Conservation (phyloP, 2,888 invertebrate genomes). For the Spodoptera exigua region DNA sequence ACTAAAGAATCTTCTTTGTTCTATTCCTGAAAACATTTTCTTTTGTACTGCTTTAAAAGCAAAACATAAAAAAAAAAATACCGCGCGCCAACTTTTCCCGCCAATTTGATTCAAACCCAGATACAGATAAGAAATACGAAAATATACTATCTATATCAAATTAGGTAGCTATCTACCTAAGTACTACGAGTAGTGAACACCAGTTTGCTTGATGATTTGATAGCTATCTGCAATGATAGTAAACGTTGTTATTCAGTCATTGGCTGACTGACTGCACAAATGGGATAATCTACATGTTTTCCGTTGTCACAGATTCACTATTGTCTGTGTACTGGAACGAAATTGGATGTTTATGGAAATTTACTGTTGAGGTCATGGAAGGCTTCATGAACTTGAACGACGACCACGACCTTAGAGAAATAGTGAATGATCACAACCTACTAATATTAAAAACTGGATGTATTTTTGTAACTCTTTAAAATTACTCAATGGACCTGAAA, state of each 20-base stretch:
- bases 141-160: background rate
- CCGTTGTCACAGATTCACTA: constrained; percentile 16
- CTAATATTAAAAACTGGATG: too few relatives aligned
- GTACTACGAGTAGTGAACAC: too few relatives aligned
- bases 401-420: too few relatives aligned
- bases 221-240: constrained; percentile 19
- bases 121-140: too few relatives aligned
- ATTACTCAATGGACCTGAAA: too few relatives aligned
- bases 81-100: too few relatives aligned
- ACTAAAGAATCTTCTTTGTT: too few relatives aligned
- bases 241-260: constrained; percentile 24
- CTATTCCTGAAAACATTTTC: too few relatives aligned
- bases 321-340: constrained; percentile 21
- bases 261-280: constrained; percentile 32
- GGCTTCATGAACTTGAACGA: background rate
- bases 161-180: constrained; percentile 1
- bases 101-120: background rate
- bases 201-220: constrained; percentile 31
- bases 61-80: too few relatives aligned
- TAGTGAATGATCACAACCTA: too few relatives aligned
- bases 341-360: constrained; percentile 22
- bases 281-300: constrained; percentile 41
- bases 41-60: too few relatives aligned
- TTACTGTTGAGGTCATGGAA: background rate
- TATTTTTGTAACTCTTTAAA: too few relatives aligned